A percentile compares a stretch with the other conserved stretches of the same genome.
These are phyloP conservation scores for Glomeris maerens DNA, from an alignment of 1,140 invertebrate genomes.

Conservation along the genomic window DNA sequence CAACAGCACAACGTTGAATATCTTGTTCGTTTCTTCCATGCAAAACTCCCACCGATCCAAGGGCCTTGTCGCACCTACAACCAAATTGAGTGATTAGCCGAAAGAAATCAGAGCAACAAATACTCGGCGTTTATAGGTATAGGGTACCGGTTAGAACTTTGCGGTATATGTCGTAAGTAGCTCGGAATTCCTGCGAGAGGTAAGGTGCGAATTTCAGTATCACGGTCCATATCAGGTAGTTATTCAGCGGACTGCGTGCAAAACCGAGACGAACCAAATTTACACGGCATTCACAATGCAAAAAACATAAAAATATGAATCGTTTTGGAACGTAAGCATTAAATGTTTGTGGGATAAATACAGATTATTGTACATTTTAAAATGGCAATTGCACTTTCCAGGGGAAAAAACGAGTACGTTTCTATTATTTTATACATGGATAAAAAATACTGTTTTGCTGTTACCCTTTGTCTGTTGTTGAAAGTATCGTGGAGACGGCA, in stretches of 20 bases:
- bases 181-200: conserved; percentile 38
- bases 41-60: conserved; percentile 43
- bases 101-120: conserved; percentile 6
- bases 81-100: background rate
- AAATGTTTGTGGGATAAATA: no score
- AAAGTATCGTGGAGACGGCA: conserved; percentile 39
- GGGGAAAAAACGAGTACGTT: no score
- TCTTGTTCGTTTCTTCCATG: conserved; percentile 34
- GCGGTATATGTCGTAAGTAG: conserved; percentile 36
- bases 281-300: no score
- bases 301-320: no score
- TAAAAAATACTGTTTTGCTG: no score
- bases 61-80: conserved; percentile 31
- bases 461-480: conserved; percentile 39
- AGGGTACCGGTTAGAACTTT: conserved; percentile 34
- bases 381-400: no score
- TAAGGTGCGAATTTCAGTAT: conserved; percentile 40
- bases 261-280: no score
- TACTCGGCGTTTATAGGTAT: background rate
- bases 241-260: conserved; percentile 38
- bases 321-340: no score
- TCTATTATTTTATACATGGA: no score
- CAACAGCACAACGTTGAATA: conserved; percentile 40
- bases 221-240: conserved; percentile 46
- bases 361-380: no score